Evolutionary conservation across 2,888 invertebrate species (phyloP), one percentile per base, ranked within the genome.

Genomic region (Salticus scenicus): DNA sequence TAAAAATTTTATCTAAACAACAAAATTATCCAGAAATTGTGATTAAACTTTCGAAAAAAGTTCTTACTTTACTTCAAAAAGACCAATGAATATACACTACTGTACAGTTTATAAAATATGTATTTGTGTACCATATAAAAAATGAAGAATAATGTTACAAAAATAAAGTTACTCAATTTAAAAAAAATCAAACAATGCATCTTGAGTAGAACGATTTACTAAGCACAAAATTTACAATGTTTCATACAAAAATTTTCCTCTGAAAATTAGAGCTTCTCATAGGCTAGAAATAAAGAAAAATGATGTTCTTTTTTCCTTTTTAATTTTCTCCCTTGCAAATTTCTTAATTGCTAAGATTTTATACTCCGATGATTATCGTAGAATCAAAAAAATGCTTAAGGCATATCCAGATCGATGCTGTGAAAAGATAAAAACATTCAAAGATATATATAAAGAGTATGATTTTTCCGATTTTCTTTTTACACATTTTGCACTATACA

Each of bases 391-490:
- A 20, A 69, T 81, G 74, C 42, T 81, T 75, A 81, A 81, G 81
- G 81, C 74, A 57, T 70, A 69, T n/a, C 69, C 75, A 75, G 74
- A 74, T 42, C 69, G 74, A 75, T 75, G 42, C 74, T 24, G 37
- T 80, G 80, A 74, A 74, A 41, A 69, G 70, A 70, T 81, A 81
- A 81, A 81, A 81, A 81, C 31, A 31, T 37, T 57, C 75, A 42
- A 70, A 42, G 70, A 74, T 57, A 75, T 37, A 81, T 75, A 64
- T 63, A 74, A 75, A 81, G 51, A 74, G 47, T 67, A 66, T 30
- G 76, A 76, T 71, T 76, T 57, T 63, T 72, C 42, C 63, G 33
- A 33, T 67, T 57, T 24, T 31, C 28, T 31, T 33, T 74, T 66
- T 80, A 37, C 2, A 14, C 67, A 67, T 33, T 33, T 20, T 57